Conservation (phyloP, 2,113 vertebrate species). For the Bufo gargarizans region DNA sequence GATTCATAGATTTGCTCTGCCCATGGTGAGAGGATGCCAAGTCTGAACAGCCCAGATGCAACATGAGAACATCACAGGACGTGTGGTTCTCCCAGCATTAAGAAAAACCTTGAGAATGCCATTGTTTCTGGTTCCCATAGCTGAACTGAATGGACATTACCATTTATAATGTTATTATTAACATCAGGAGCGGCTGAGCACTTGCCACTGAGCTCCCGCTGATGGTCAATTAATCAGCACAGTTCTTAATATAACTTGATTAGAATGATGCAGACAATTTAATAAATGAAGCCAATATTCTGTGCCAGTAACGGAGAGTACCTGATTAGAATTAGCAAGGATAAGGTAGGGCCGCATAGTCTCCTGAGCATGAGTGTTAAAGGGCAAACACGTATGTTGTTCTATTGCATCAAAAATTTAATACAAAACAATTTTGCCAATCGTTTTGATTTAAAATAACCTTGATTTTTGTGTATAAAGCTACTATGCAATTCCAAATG, state of each 20-base stretch:
- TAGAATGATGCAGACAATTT: background rate
- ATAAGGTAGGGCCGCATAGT: background rate
- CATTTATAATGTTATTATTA: constrained; percentile 32
- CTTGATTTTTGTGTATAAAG: background rate
- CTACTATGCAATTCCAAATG: background rate
- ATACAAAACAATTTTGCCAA: background rate
- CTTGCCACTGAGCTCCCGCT: background rate
- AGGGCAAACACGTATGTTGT: background rate
- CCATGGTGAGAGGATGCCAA: background rate
- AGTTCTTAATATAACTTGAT: too few relatives aligned
- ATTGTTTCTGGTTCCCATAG: constrained; percentile 32
- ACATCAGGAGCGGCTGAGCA: background rate
- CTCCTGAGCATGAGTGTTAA: background rate
- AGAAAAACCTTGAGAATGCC: constrained; percentile 21
- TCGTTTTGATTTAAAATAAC: background rate
- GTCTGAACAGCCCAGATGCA: background rate
- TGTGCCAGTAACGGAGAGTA: background rate
- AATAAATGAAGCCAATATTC: background rate
- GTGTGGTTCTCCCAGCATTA: background rate
- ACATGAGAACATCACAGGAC: constrained; percentile 23
- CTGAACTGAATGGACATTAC: constrained; percentile 1
- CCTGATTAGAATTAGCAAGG: too few relatives aligned
- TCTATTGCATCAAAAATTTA: background rate
- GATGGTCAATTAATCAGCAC: background rate
- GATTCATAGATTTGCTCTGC: constrained; percentile 4